phyloP scores from a whole-genome alignment of 2,113 vertebrate genomes.

The Anser cygnoides region DNA sequence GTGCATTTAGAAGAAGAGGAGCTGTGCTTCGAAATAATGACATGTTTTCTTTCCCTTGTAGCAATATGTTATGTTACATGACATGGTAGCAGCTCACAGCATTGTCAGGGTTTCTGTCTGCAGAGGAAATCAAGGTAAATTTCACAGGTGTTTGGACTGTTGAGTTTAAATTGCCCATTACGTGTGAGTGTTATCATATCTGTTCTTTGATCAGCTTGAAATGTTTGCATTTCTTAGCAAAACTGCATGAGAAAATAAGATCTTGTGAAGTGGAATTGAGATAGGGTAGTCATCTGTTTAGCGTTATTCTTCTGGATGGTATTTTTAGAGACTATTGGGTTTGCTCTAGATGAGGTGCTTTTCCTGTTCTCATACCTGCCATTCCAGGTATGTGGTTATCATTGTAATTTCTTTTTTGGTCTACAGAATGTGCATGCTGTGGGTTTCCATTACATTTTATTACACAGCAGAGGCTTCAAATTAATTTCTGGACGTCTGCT shows the following conservation, averaged over 20 bases:
- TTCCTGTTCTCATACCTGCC: neutral
- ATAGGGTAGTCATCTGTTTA: neutral
- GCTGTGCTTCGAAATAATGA: neutral
- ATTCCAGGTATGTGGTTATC: neutral
- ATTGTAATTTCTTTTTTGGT: neutral
- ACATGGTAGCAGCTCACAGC: constrained; percentile 98
- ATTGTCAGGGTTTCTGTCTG: constrained; percentile 93
- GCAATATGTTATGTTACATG: constrained; percentile 97
- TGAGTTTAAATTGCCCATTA: neutral
- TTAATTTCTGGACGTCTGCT: neutral
- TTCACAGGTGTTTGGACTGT: neutral
- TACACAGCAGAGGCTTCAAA: neutral
- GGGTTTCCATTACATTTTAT: neutral
- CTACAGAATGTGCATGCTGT: neutral
- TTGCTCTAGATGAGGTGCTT: neutral
- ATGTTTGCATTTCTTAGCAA: neutral
- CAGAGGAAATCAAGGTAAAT: constrained; percentile 88
- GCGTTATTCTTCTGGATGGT: neutral
- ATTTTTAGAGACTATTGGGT: neutral
- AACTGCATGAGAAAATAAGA: neutral
- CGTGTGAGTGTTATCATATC: neutral
- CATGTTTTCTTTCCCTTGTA: constrained; percentile 63
- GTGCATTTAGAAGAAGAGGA: neutral
- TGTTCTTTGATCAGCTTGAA: neutral
- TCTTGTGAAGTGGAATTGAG: neutral